Percentiles rank a stretch among this genome's conserved stretches.
These are phyloP conservation scores for Folsomia candida DNA, from an alignment of 2,888 invertebrate genomes.

Conservation along the genomic window DNA sequence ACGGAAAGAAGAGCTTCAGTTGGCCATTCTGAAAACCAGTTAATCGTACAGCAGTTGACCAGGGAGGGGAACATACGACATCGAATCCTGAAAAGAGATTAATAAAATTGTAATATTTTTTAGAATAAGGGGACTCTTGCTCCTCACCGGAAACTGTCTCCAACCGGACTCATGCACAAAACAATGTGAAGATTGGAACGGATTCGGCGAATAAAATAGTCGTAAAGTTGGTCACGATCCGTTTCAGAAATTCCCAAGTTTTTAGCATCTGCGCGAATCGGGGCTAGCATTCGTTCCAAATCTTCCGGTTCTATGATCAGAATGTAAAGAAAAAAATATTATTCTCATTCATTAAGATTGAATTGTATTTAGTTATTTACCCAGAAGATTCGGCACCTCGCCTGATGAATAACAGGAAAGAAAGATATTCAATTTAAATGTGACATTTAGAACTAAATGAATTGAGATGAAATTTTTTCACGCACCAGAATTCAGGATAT, in stretches of 20 bases:
- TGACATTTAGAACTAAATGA: too few relatives aligned
- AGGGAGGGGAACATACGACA: constrained; percentile 92
- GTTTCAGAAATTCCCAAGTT: constrained; percentile 66
- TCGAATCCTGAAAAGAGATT: constrained; percentile 64
- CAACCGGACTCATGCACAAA: constrained; percentile 87
- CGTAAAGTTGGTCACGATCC: constrained; percentile 74
- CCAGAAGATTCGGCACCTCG: constrained; percentile 84
- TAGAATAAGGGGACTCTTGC: constrained; percentile 51
- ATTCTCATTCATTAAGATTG: constrained; percentile 51
- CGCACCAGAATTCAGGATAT: constrained; percentile 86
- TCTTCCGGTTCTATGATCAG: constrained; percentile 85
- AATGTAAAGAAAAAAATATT: too few relatives aligned
- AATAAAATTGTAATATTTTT: constrained; percentile 51
- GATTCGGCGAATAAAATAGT: constrained; percentile 80
- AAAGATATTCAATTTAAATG: too few relatives aligned
- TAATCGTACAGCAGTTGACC: constrained; percentile 88
- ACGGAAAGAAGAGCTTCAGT: constrained; percentile 80
- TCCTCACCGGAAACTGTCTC: constrained; percentile 74
- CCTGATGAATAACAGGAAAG: constrained; percentile 58
- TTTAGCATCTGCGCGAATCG: constrained; percentile 69
- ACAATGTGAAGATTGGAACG: constrained; percentile 80
- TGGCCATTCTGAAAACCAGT: constrained; percentile 93
- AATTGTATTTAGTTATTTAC: too few relatives aligned
- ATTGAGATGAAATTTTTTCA: too few relatives aligned
- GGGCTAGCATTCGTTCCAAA: constrained; percentile 76